Evolutionary conservation across 2,797 vertebrate species (phyloP).

Genomic region (Chanos chanos): DNA sequence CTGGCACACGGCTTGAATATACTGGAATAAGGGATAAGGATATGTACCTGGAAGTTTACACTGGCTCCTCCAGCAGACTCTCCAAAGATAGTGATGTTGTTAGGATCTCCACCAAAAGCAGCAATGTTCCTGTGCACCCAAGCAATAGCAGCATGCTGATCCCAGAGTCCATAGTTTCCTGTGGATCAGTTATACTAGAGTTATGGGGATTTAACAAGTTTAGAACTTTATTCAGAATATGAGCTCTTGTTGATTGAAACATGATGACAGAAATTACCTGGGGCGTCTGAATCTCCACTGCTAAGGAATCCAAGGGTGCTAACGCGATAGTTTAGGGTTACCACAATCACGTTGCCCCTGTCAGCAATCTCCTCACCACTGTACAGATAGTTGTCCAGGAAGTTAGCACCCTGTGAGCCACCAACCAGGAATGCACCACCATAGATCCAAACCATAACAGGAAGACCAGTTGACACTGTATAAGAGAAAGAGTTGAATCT

Average conservation of each 20-base stretch:
- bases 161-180: slow-evolving; percentile 94
- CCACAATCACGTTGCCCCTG: slow-evolving; percentile 87
- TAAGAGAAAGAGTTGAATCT: not conserved
- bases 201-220: too few relatives aligned
- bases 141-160: slow-evolving; percentile 90
- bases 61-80: slow-evolving; percentile 87
- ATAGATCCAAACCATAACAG: slow-evolving; percentile 90
- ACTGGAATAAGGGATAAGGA: not conserved
- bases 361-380: slow-evolving; percentile 82
- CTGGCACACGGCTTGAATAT: too few relatives aligned
- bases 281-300: slow-evolving; percentile 77
- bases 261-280: slow-evolving; percentile 70
- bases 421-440: slow-evolving; percentile 84
- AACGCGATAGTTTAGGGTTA: slow-evolving; percentile 86
- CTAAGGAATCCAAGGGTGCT: slow-evolving; percentile 92
- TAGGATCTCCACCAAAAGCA: slow-evolving; percentile 86
- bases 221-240: not conserved
- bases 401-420: slow-evolving; percentile 75
- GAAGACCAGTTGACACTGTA: slow-evolving; percentile 80
- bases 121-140: slow-evolving; percentile 95
- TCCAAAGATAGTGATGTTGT: slow-evolving; percentile 90
- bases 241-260: not conserved
- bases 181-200: too few relatives aligned
- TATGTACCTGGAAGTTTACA: slow-evolving; percentile 83
- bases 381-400: slow-evolving; percentile 84